phyloP scores from a whole-genome alignment of 2,113 vertebrate genomes.

The Osmerus mordax region DNA sequence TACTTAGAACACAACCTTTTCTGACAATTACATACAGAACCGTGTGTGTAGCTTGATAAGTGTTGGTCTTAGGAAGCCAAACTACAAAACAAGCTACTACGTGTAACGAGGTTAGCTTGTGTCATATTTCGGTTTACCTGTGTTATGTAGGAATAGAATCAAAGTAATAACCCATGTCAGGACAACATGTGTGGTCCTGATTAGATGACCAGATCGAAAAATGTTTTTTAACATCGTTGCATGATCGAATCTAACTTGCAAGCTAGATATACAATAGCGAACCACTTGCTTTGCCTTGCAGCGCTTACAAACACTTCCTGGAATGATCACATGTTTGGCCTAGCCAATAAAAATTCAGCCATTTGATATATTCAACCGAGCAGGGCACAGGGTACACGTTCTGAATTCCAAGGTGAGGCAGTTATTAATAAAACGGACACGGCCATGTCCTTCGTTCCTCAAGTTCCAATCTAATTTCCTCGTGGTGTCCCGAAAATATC shows the following conservation, averaged over 20 bases:
- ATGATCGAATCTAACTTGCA: neutral
- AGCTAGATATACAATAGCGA: neutral
- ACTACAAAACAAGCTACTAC: neutral
- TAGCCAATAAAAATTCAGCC: too few relatives aligned
- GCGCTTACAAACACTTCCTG: too few relatives aligned
- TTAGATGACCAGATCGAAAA: constrained; percentile 72
- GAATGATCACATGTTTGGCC: too few relatives aligned
- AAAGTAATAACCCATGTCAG: constrained; percentile 77
- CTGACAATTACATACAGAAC: neutral
- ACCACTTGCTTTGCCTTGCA: neutral
- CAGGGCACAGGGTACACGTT: too few relatives aligned
- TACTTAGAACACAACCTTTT: neutral
- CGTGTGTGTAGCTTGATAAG: too few relatives aligned
- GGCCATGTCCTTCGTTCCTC: neutral
- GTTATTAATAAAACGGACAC: too few relatives aligned
- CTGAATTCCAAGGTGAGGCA: too few relatives aligned
- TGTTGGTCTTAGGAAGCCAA: too few relatives aligned
- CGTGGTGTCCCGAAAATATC: too few relatives aligned
- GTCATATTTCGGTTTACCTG: constrained; percentile 72
- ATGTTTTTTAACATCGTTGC: constrained; percentile 57
- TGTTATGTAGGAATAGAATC: constrained; percentile 82
- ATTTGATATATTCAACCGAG: too few relatives aligned
- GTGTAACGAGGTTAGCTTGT: neutral
- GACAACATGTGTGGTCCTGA: constrained; percentile 74
- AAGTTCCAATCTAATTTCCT: neutral